phyloP scores from a whole-genome alignment of 1,140 invertebrate genomes.

The Periplaneta americana region DNA sequence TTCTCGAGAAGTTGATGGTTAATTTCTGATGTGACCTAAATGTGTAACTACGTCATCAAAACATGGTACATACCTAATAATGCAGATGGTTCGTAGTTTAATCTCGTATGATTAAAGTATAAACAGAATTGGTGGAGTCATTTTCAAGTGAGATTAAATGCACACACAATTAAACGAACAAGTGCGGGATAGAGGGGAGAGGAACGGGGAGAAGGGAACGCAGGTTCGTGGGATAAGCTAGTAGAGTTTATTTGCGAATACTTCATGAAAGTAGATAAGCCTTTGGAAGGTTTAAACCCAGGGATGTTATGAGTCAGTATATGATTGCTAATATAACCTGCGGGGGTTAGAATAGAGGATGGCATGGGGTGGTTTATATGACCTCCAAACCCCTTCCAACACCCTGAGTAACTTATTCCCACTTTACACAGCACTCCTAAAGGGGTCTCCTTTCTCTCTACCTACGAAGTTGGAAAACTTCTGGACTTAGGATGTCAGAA shows the following conservation, averaged over 20 bases:
- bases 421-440: background rate
- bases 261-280: background rate
- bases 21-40: no score
- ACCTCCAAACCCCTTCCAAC: background rate
- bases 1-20: no score
- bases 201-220: background rate
- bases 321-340: background rate
- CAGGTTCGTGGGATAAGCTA: background rate
- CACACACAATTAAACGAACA: background rate
- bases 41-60: no score
- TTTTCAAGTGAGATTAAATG: background rate
- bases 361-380: background rate
- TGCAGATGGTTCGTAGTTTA: background rate
- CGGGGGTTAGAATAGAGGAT: no score
- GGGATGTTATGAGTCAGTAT: background rate
- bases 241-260: background rate
- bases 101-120: background rate
- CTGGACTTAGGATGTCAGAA: background rate
- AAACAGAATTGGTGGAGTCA: background rate
- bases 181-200: no score
- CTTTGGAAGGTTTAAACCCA: background rate
- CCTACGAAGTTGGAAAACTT: background rate
- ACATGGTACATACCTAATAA: no score
- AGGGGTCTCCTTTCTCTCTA: background rate
- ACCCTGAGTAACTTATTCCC: background rate